Evolutionary conservation across 2,888 invertebrate species (phyloP), one percentile per base, ranked within the genome.

Genomic region (Drosophila nr. perissopoda): DNA sequence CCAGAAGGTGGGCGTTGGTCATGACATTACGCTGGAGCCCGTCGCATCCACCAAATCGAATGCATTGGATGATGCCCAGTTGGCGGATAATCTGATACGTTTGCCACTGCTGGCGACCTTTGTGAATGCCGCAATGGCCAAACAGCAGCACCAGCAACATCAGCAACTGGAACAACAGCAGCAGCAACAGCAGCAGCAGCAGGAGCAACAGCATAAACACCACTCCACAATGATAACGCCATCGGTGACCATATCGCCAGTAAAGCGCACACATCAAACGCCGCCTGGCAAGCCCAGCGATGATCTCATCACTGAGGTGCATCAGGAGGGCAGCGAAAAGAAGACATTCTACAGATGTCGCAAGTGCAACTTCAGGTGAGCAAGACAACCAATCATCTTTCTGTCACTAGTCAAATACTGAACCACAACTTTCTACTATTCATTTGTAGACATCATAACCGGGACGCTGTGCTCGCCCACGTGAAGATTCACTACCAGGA

Each of bases 311-410:
- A 94, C 94, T 67, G 94, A 90, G 87, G 88, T 91, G 27, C 91
- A 92, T 38, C 83, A 93, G 89, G 93, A 94, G 89, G 93, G 94
- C 82, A 94, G 84, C 58, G 94, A 94, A 49, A 97, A 96, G 93
- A 95, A 96, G 89, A 96, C 96, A 18, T 93, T 96, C 83, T 97
- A 97, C 96, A 97, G 97, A 92, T 98, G 98, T 93, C 97, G 97
- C 93, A 97, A 97, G 91, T 98, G 98, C 93, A 95, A 96, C 92
- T 98, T 96, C 93, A 96, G 95, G 97, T 97, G 93, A 67, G 76
- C 63, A 25, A 16, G 4, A 16, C 31, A 34, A 7, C 0, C 21
- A 21, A 1, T 31, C 11, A n/a, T 31, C n/a, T 52, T n/a, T 31
- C n/a, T 8, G 8, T 7, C 25, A 46, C 25, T 46, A 16, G 16